Base-by-base conservation (phyloP, 1,140 invertebrate species). In the Platorchestia sp. region DNA sequence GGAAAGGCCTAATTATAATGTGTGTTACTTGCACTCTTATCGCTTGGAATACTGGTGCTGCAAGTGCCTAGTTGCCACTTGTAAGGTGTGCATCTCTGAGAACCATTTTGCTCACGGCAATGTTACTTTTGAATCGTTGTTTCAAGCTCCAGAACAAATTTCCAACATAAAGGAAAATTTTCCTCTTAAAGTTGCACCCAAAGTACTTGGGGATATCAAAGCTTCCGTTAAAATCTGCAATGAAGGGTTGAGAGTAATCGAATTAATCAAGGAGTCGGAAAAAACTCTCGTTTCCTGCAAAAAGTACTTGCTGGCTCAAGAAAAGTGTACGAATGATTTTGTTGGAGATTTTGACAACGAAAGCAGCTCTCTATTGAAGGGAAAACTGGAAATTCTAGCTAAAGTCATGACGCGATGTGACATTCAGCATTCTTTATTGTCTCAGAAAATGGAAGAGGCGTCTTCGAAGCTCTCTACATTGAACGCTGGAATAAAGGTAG, bases 1-100 rank as follows among this genome's bases (percentile, higher is more conserved):
- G 19, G 36, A 40, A 22, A 47, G 47, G 16, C 36, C 44, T 36
- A 40, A 93, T 44, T 45, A 45, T 45, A 41, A 93, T n/a, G 40
- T 40, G 0, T 93, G 91, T 44, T 47, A 16, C 10, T 45, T 93
- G n/a, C 91, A 93, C 45, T 45, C 43, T 22, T 93, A 14, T 40
- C 41, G 7, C 45, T 5, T 93, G 45, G 91, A 93, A 5, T 44
- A 93, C 43, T 93, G 91, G 91, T 93, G 91, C 40, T 93, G 91
- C 45, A 45, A 45, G 19, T 93, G 91, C 40, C 43, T 16, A 93
- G 91, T 93, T 41, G 91, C 45, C 22, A 47, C 45, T 40, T 93
- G 91, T 40, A 93, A 93, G 40, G 6, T 3, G 40, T 93, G 91
- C 40, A 10, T 93, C 44, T 45, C 45, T 0, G 91, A 93, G 44